A percentile compares a stretch with the other conserved stretches of the same genome.
These are phyloP conservation scores for Toxonevra muliebris DNA, from an alignment of 2,888 invertebrate genomes.

Conservation along the genomic window DNA sequence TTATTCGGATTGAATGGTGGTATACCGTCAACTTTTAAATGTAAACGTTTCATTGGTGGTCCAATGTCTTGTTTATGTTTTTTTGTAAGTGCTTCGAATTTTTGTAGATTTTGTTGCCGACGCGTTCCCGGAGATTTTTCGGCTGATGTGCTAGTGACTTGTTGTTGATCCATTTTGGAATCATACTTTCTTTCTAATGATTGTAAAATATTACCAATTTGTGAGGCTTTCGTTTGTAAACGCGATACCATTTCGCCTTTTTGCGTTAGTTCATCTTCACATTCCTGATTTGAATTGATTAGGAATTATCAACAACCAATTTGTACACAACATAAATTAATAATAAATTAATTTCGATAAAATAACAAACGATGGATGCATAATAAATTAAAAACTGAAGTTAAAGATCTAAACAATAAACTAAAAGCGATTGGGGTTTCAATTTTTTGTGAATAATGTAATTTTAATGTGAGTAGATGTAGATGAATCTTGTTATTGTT, in stretches of 20 bases:
- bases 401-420: constrained; percentile 21
- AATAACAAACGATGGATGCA: not conserved
- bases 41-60: constrained; percentile 63
- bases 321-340: constrained; percentile 1
- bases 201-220: constrained; percentile 92
- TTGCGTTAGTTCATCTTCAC: constrained; percentile 94
- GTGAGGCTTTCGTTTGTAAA: constrained; percentile 93
- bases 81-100: constrained; percentile 61
- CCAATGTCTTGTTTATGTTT: constrained; percentile 62
- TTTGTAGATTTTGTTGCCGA: constrained; percentile 62
- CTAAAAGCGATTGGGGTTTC: constrained; percentile 14
- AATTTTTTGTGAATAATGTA: no score
- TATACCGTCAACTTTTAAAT: constrained; percentile 64
- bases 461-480: constrained; percentile 47
- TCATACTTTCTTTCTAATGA: constrained; percentile 80
- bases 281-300: constrained; percentile 73
- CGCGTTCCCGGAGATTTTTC: constrained; percentile 60
- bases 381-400: not conserved
- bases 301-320: constrained; percentile 21
- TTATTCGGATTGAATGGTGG: constrained; percentile 66
- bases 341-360: not conserved
- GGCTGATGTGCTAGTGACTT: constrained; percentile 62
- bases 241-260: constrained; percentile 96
- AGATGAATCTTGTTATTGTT: not conserved
- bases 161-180: constrained; percentile 70